These are phyloP conservation scores for Hedychridium roseum DNA, from an alignment of 2,888 invertebrate species.

Conservation along the genomic window DNA sequence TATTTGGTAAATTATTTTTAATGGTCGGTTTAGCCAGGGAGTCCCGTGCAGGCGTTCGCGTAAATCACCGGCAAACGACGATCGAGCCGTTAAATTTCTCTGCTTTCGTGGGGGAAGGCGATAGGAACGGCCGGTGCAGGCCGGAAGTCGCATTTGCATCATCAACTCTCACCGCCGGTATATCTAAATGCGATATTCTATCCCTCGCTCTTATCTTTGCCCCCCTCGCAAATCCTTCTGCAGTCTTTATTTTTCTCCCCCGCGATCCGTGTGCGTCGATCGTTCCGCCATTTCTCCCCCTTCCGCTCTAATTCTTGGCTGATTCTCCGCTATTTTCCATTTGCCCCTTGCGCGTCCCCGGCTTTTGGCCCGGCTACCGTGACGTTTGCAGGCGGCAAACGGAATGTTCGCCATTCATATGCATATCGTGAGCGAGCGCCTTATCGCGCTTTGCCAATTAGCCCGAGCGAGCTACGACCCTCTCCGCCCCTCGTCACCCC, in stretches of 20 bases:
- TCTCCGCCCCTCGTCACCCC: constrained; percentile 1
- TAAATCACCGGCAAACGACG: constrained; percentile 10
- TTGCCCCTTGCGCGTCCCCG: no score
- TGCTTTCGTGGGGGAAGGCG: constrained; percentile 9
- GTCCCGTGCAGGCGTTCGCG: constrained; percentile 4
- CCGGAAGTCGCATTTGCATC: constrained; percentile 45
- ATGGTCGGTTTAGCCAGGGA: constrained; percentile 9
- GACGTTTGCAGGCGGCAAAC: constrained; percentile 35
- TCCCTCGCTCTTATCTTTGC: no score
- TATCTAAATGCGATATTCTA: no score
- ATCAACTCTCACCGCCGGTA: no score
- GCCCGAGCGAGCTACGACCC: constrained; percentile 26
- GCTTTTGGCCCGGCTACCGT: constrained; percentile 36
- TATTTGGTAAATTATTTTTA: constrained; percentile 15
- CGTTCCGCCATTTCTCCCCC: no score
- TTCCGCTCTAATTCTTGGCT: no score
- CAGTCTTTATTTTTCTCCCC: no score
- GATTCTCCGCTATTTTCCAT: no score
- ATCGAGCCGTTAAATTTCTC: constrained; percentile 13
- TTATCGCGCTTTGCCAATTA: constrained; percentile 57
- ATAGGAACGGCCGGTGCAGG: constrained; percentile 12
- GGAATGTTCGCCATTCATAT: constrained; percentile 53
- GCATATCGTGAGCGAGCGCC: constrained; percentile 51
- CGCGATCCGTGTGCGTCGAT: no score
- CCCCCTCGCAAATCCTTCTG: no score